A percentile compares a stretch with the other conserved stretches of the same genome.
phyloP scores from a whole-genome alignment of 1,140 invertebrate species.

The Teleogryllus occipitalis region DNA sequence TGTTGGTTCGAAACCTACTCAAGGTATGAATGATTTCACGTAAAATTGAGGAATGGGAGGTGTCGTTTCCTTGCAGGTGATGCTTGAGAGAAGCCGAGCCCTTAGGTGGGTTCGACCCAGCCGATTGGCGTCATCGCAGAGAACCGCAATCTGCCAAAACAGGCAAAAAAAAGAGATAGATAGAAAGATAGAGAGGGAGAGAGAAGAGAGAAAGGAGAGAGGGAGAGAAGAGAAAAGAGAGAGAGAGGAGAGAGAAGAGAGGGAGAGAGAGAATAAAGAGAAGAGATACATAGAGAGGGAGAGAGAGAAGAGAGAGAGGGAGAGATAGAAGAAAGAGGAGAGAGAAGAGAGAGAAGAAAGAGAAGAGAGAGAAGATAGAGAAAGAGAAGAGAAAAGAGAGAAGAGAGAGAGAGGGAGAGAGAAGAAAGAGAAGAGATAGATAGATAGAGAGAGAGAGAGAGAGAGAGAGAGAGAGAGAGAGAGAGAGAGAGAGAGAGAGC shows the following conservation, averaged over 20 bases:
- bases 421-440: background rate
- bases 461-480: background rate
- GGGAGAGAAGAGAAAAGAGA: conserved; percentile 9
- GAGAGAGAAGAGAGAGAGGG: background rate
- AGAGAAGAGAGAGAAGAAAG: background rate
- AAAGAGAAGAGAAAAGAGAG: background rate
- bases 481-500: background rate
- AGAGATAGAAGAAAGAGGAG: background rate
- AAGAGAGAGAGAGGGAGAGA: background rate
- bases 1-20: too few relatives aligned
- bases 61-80: too few relatives aligned
- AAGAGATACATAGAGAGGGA: background rate
- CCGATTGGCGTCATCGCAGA: background rate
- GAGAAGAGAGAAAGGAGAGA: conserved; percentile 1
- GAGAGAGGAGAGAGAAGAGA: background rate
- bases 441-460: background rate
- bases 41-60: too few relatives aligned
- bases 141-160: background rate
- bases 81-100: too few relatives aligned
- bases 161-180: background rate
- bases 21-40: too few relatives aligned
- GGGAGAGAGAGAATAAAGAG: background rate
- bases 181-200: background rate
- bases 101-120: too few relatives aligned
- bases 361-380: background rate